Evolutionary conservation across 2,113 vertebrate species (phyloP), one percentile per base, ranked within the genome.

Genomic region (Reinhardtius hippoglossoides): DNA sequence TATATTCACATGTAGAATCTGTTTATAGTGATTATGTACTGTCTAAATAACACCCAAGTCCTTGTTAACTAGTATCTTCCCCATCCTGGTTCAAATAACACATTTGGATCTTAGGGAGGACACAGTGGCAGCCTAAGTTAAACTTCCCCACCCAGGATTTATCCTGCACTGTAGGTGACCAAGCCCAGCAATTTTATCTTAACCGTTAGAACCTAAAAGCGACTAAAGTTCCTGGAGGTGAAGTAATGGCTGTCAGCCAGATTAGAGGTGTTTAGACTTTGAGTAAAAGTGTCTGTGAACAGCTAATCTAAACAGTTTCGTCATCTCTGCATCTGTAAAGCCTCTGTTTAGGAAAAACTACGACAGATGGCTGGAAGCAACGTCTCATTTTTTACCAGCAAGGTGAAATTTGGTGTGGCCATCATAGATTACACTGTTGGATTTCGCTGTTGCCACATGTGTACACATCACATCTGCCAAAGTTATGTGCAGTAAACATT

Each of bases 401-500:
- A 74, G 56, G 48, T 76, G 50, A 63, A 37, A 72, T 56, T 48
- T 58, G 46, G 46, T 18, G 61, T 52, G 60, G 70, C 31, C 27
- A 10, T 48, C 35, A 18, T 40, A 21, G 64, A 89, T 76, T 56
- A 76, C 44, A 54, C 54, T 0, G 21, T 18, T 55, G 27, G 57
- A 55, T 66, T 70, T 15, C 24, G 4, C 73, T 66, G 64, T 6
- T 40, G 69, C 54, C 72, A 20, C 71, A 78, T 81, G 67, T 52
- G 44, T 27, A 50, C 62, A 59, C 7, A 12, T 14, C 37, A 68
- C 69, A 54, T 55, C 71, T 56, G 81, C 67, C 74, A 57, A 65
- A 67, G 69, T 71, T 75, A 67, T 74, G 79, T 40, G 24, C 58
- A 16, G 67, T 70, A 80, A 81, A 81, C 77, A 78, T 48, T 14